A percentile compares a stretch with the other conserved stretches of the same genome.
phyloP scores from a whole-genome alignment of 2,797 vertebrate species.

The Lophotriccus pileatus region DNA sequence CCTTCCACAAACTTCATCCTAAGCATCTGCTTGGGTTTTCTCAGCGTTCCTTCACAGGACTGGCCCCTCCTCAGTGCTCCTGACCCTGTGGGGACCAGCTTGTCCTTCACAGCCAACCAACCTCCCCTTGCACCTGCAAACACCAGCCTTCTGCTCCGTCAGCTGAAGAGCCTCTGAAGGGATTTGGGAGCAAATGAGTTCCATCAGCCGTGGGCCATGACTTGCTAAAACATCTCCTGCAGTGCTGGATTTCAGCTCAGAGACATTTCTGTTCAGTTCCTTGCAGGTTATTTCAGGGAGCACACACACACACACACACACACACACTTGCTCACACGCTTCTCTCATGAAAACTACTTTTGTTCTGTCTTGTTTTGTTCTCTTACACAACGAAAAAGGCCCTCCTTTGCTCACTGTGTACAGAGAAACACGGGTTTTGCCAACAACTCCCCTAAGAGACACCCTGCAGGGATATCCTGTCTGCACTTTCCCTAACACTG shows the following conservation, averaged over 20 bases:
- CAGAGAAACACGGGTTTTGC: background rate
- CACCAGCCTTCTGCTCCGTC: background rate
- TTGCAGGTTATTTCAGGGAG: background rate
- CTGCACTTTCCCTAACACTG: background rate
- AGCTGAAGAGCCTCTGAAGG: background rate
- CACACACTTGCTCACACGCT: background rate
- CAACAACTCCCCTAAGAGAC: conserved; percentile 18
- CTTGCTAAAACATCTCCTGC: background rate
- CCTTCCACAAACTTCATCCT: background rate
- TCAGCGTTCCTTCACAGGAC: background rate
- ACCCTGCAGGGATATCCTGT: conserved; percentile 39
- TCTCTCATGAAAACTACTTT: background rate
- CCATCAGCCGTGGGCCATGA: too few relatives aligned
- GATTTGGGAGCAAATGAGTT: background rate
- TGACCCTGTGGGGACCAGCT: background rate
- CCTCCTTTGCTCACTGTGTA: background rate
- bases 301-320: background rate
- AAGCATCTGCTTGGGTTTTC: background rate
- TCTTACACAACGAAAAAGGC: background rate
- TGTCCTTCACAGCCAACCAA: background rate
- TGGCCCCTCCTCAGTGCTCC: background rate
- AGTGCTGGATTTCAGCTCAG: background rate
- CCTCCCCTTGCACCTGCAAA: background rate
- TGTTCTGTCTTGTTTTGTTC: conserved; percentile 34
- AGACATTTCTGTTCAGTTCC: background rate